phyloP scores from a whole-genome alignment of 2,113 vertebrate genomes.

The Argyrosomus japonicus region DNA sequence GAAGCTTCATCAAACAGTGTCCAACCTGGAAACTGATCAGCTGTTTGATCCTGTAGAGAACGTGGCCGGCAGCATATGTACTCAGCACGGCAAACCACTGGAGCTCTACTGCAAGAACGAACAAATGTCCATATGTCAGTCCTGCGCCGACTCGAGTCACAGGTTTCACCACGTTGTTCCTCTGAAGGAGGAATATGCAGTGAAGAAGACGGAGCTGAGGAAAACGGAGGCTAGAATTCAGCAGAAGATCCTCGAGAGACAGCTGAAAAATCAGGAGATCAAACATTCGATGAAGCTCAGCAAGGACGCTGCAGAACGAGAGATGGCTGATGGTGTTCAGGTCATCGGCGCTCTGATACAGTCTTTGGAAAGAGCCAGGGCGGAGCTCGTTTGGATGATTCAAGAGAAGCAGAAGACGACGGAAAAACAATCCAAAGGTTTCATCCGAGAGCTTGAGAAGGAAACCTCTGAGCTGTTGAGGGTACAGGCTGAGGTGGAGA shows the following conservation, averaged over 20 bases:
- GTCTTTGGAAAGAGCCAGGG: not conserved
- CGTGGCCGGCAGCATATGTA: not conserved
- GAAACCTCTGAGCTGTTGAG: not conserved
- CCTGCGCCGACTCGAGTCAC: not conserved
- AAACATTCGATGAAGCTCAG: not conserved
- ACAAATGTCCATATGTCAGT: not conserved
- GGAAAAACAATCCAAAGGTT: not conserved
- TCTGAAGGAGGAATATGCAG: not conserved
- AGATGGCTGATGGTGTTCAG: not conserved
- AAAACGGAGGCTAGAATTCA: not conserved
- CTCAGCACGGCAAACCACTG: not conserved
- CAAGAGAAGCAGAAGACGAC: not conserved
- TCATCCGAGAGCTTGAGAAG: not conserved
- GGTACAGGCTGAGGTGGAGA: not conserved
- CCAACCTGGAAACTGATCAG: not conserved
- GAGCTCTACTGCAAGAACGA: conserved; percentile 11
- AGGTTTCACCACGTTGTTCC: not conserved
- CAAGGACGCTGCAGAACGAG: not conserved
- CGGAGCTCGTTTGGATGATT: not conserved
- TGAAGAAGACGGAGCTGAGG: not conserved
- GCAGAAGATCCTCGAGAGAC: not conserved
- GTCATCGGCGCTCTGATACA: not conserved
- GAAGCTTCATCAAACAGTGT: not conserved
- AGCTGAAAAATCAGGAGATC: not conserved
- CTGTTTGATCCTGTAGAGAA: not conserved